Evolutionary conservation across 2,888 invertebrate genomes (phyloP).

Genomic region (Caenorhabditis imperialis): DNA sequence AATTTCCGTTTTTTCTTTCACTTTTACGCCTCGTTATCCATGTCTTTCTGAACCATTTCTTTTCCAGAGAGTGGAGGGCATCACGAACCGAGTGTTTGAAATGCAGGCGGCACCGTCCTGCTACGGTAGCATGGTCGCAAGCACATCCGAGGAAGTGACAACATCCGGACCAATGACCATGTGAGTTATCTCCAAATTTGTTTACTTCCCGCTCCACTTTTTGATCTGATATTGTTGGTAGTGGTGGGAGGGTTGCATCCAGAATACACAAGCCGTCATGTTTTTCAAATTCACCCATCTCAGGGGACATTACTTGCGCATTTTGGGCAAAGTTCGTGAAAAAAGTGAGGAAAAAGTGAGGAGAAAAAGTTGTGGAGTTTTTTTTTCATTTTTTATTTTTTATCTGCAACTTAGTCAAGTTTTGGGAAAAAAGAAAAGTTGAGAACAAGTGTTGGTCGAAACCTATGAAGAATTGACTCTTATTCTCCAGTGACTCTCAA

Average conservation of each 20-base stretch:
- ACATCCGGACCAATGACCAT: constrained; percentile 28
- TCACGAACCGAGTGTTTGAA: constrained; percentile 63
- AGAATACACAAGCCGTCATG: constrained; percentile 41
- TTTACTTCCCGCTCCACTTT: constrained; percentile 10
- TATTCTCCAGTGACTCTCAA: constrained; percentile 21
- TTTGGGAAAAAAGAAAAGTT: neutral
- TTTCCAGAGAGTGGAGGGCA: constrained; percentile 51
- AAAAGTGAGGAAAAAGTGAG: constrained; percentile 13
- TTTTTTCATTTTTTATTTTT: too few species aligned
- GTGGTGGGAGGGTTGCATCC: too few species aligned
- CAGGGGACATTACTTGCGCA: constrained; percentile 44
- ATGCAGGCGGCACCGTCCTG: constrained; percentile 61
- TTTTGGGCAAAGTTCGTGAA: constrained; percentile 39
- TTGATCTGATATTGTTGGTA: constrained; percentile 45
- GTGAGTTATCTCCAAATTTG: constrained; percentile 42
- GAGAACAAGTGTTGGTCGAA: too few species aligned
- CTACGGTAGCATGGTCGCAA: constrained; percentile 61
- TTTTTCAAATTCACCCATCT: constrained; percentile 27
- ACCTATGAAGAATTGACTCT: too few species aligned
- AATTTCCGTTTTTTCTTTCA: neutral
- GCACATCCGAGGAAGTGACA: constrained; percentile 49
- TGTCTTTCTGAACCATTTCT: neutral
- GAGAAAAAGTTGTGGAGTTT: constrained; percentile 34
- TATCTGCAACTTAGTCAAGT: constrained; percentile 37
- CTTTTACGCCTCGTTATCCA: neutral